Evolutionary conservation across 92 coral and sea anemone genomes (phyloP), one percentile per base, ranked within the genome.

Genomic region (Pocillopora grandis): DNA sequence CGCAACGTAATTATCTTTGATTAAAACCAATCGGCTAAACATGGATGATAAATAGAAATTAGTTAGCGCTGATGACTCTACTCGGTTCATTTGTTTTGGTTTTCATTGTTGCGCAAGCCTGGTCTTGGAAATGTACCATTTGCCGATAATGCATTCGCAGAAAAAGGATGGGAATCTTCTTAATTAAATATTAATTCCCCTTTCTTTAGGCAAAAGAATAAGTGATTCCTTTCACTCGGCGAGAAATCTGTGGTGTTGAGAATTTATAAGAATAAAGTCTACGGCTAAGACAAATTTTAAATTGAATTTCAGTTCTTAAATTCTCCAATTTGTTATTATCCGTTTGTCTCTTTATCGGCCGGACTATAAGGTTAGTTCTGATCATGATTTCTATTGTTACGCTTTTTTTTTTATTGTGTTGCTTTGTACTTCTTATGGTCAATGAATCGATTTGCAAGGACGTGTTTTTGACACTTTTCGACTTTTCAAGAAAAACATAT

Each of bases 1-100:
- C 80, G 64, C 63, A 63, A 56, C 78, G 57, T 48, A 73, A 73
- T 75, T 56, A 58, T 75, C 42, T 37, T n/a, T 56, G 78, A 76
- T 35, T 60, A 33, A 76, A 19, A 62, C n/a, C 23, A 60, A 35
- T 76, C 69, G 18, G 48, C 58, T 76, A 60, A 76, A 76, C 18
- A 57, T 17, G 62, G 62, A 18, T 33, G 64, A 76, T 12, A 76
- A 76, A 35, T n/a, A 55, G 65, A 75, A 75, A 55, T 12, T 55
- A 21, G 20, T 75, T 75, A 75, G 13, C 63, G 16, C 37, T 75
- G 12, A 62, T 33, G 36, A 37, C 15, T 7, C 3, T 5, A n/a
- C 75, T 42, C 52, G 52, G 21, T 37, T 5, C 75, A 33, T 70
- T 70, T 70, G 75, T 37, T 70, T 8, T 13, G 55, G 18, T 37